Evolutionary conservation across 1,140 invertebrate species (phyloP), one percentile per base, ranked within the genome.

Genomic region (Metopolophium dirhodum): DNA sequence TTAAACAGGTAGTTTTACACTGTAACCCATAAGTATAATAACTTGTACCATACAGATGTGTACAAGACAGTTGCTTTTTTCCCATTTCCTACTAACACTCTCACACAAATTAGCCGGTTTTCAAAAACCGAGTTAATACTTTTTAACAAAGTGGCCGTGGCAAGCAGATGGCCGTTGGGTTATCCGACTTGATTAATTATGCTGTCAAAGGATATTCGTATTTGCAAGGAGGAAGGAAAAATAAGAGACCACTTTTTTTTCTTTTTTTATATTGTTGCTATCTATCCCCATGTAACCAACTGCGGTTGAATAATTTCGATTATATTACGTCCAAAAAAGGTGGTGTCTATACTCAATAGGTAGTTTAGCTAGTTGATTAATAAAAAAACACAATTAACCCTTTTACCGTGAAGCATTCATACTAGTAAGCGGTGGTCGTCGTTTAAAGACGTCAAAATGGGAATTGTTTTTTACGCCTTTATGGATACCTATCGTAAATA

Each of bases 361-460:
- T n/a, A 87, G 86, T 87, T 87, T n/a, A 41, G 45, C 11, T 35
- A 49, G 30, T 49, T 30, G 30, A 87, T 49, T 20, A 49, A 87
- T 87, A 87, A 87, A 87, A 49, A 26, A 47, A 22, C 47, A 35
- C 86, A 87, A 49, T 87, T 87, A 87, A 49, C 86, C 86, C 45
- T 49, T 87, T 87, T 87, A 30, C 45, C 30, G 47, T 51, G 49
- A 87, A 87, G 47, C 30, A 49, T 87, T 87, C 47, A 87, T 87
- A 45, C 26, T 30, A 26, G 11, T 30, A 26, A 85, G 22, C 83
- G 83, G 23, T 30, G 83, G 83, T 85, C 41, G 83, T 86, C 83
- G 83, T 86, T 87, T 49, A 87, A 87, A 87, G 30, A 87, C 86
- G 45, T 87, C 86, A 87, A 87, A 87, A 47, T 47, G 86, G 41